Conservation (phyloP, 64 coral and sea anemone genomes). For the Astreopora myriophthalma region DNA sequence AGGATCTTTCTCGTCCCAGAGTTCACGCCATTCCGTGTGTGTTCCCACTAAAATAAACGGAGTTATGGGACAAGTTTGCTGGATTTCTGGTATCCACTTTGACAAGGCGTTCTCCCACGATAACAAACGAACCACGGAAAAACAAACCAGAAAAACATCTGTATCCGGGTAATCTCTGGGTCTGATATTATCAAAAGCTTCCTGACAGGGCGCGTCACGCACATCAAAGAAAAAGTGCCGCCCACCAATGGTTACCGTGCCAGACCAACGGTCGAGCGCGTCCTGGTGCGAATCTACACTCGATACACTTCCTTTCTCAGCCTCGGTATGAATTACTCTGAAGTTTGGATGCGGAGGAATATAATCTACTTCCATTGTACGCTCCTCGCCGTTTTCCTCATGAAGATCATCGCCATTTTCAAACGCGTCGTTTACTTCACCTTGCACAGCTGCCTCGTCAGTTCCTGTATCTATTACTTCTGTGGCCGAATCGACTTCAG, state of each 20-base stretch:
- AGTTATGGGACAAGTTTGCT: conserved; percentile 59
- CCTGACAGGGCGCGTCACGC: conserved; percentile 53
- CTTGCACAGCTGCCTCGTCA: neutral
- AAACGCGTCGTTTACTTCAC: neutral
- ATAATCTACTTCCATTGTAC: neutral
- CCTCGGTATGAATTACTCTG: neutral
- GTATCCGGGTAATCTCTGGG: conserved; percentile 52
- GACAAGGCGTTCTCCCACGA: conserved; percentile 63
- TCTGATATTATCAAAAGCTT: conserved; percentile 59
- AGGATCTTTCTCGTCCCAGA: conserved; percentile 79
- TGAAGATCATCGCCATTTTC: neutral
- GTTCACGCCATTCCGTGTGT: conserved; percentile 83
- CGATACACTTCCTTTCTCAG: neutral
- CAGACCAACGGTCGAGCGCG: conserved; percentile 15
- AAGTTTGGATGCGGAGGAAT: conserved; percentile 3
- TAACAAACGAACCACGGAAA: conserved; percentile 63
- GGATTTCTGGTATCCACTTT: conserved; percentile 89
- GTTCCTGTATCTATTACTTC: neutral
- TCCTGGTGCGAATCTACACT: conserved; percentile 15
- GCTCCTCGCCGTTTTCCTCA: neutral
- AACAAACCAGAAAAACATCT: conserved; percentile 90
- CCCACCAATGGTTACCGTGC: conserved; percentile 55
- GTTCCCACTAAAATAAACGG: conserved; percentile 92
- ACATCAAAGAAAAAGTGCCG: conserved; percentile 65
- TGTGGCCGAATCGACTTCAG: conserved; percentile 4